A percentile compares a stretch with the other conserved stretches of the same genome.
These are phyloP conservation scores for Monoplex corrugatus DNA, from an alignment of 2,888 invertebrate genomes.

Conservation along the genomic window DNA sequence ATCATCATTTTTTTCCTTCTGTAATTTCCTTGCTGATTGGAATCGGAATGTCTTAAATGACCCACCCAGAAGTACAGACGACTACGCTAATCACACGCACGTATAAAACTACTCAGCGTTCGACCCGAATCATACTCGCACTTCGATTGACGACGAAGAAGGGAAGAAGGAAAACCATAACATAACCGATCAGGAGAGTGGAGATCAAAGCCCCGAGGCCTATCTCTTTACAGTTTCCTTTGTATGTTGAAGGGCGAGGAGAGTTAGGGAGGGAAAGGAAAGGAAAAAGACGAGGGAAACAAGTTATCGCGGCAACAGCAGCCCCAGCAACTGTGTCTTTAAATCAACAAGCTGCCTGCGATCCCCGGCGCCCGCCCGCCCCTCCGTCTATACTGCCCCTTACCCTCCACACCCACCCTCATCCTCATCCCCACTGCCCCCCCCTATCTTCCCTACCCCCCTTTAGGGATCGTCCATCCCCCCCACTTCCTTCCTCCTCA, in stretches of 20 bases:
- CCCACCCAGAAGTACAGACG: no score
- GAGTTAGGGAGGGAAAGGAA: not conserved
- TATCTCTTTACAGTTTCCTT: not conserved
- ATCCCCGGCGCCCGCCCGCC: no score
- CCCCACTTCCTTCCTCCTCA: no score
- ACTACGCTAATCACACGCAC: no score
- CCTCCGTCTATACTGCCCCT: no score
- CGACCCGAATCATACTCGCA: not conserved
- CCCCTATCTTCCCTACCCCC: no score
- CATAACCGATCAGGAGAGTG: not conserved
- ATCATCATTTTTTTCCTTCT: not conserved
- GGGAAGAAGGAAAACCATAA: not conserved
- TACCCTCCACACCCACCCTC: no score
- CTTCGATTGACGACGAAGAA: not conserved
- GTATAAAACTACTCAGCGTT: not conserved
- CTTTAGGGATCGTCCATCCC: no score
- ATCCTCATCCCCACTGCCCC: no score
- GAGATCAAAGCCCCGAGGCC: not conserved
- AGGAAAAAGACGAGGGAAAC: not conserved
- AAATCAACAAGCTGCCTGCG: not conserved
- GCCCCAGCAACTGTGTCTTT: not conserved
- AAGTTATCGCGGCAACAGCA: not conserved
- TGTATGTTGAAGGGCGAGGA: not conserved
- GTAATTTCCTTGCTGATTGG: not conserved
- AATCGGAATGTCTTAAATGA: not conserved